Base-by-base conservation (phyloP, 2,113 vertebrate genomes). In the Petromus typicus region DNA sequence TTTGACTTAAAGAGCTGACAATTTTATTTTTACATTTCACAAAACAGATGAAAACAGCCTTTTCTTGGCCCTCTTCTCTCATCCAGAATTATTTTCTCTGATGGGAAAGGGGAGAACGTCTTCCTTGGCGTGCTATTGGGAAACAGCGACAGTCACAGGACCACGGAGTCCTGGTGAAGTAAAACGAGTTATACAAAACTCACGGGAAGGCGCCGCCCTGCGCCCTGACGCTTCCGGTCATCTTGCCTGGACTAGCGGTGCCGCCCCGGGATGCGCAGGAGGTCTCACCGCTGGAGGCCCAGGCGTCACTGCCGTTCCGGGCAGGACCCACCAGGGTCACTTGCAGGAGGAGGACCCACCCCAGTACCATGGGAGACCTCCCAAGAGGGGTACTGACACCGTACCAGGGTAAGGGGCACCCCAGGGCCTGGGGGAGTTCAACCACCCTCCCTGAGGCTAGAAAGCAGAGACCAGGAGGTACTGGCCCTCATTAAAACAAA, bases 281-380 rank as follows among this genome's bases (percentile, higher is more conserved):
- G 99, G 99, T 75, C 99, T 99, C 99, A 99, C 99, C 99, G 99
- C 99, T 3, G 99, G 99, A 0, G 99, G 99, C 43, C 99, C 99
- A 4, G 99, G 99, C 99, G 99, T 99, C 99, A 99, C 99, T n/a
- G 99, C 99, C 99, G 99, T 99, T 98, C 99, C 99, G 98, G 96
- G 97, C 98, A 13, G 99, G 99, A 86, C 99, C 99, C 4, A 99
- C 99, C 0, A 99, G 99, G 99, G 99, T 99, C 99, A 99, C 83
- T 99, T 1, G 22, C 20, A 1, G 99, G 99, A 30, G 99, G 99
- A 2, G 99, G 99, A 34, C 99, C 99, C 99, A 99, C 99, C 99
- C 99, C 57, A 99, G 99, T 99, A 99, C 99, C 99, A 99, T 99
- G 0, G 99, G 99, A 4, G 99, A 99, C 0, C 99, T 99, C 66